Evolutionary conservation across 2,113 vertebrate species (phyloP).

Genomic region (Thalassoma bifasciatum): DNA sequence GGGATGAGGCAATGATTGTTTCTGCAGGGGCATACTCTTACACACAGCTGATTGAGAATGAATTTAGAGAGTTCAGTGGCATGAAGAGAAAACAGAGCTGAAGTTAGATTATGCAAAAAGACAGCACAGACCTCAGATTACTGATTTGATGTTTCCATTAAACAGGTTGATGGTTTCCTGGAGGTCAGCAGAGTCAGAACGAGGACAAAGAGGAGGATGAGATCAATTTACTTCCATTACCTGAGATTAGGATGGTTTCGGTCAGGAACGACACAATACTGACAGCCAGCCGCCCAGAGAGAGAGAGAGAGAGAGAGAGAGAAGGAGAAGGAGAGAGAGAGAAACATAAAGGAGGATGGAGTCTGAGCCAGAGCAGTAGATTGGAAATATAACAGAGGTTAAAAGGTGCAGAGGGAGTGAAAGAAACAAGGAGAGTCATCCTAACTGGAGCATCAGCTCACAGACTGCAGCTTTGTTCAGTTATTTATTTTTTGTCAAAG

Average conservation of each 20-base stretch:
- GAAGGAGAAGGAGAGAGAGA: too few species aligned
- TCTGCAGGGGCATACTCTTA: too few species aligned
- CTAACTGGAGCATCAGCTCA: background rate
- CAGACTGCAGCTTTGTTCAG: background rate
- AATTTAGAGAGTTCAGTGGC: background rate
- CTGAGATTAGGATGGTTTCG: slow-evolving; percentile 47
- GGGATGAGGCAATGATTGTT: too few species aligned
- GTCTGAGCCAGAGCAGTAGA: slow-evolving; percentile 11
- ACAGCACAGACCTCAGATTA: background rate
- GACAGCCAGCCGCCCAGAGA: too few species aligned
- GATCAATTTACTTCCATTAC: slow-evolving; percentile 58
- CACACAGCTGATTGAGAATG: too few species aligned
- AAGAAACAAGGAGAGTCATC: too few species aligned
- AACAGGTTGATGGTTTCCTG: background rate
- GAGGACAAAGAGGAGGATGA: background rate
- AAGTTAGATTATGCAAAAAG: background rate
- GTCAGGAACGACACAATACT: slow-evolving; percentile 54
- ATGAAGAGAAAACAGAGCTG: background rate
- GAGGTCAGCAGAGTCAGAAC: background rate
- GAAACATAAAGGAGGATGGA: background rate
- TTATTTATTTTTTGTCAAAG: too few species aligned
- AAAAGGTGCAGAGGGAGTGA: slow-evolving; percentile 11
- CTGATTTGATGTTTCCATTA: background rate
- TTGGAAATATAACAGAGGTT: slow-evolving; percentile 11
- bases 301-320: too few species aligned